Base-by-base conservation (phyloP, 2,113 vertebrate species). In the Anguilla japonica region DNA sequence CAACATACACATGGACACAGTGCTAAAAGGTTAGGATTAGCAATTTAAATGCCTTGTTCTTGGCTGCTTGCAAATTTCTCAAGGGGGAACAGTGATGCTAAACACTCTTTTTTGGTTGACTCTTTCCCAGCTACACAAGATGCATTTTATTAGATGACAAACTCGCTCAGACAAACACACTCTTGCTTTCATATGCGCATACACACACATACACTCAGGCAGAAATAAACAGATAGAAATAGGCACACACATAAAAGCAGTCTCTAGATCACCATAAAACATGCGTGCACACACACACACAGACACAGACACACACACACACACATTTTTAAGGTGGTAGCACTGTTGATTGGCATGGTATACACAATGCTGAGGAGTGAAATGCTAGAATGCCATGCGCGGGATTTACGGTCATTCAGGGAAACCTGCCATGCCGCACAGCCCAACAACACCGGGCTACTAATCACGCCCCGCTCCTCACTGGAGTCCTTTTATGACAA, bases 1-100 rank as follows among this genome's bases (percentile, higher is more conserved):
- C 83, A 87, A 89, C 67, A 85, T 57, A 39, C 86, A 84, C 90
- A 89, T 87, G 78, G 85, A 87, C 87, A 90, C n/a, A 34, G 71
- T 14, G 26, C 86, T 88, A 89, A 89, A 93, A 93, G 84, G 89
- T 88, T 92, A 93, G 85, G 57, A 93, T 85, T 95, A 91, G 91
- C 88, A 92, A 91, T 93, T 93, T 91, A 92, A 96, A 93, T 92
- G 90, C 83, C 92, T 88, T 86, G 41, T 91, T 91, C 83, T 57
- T 87, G 29, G 82, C 90, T 50, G 87, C 88, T 86, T 89, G 84
- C 84, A 91, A 92, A 92, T 87, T 86, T 88, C 80, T 88, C 93
- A 87, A 83, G 41, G 40, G 92, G 88, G 95, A 94, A 88, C 46
- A 88, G 90, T 4, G 0, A 89, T 93, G 90, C 87, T 92, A 81